Conservation (phyloP, 2,113 vertebrate genomes). For the Spea multiplicata region DNA sequence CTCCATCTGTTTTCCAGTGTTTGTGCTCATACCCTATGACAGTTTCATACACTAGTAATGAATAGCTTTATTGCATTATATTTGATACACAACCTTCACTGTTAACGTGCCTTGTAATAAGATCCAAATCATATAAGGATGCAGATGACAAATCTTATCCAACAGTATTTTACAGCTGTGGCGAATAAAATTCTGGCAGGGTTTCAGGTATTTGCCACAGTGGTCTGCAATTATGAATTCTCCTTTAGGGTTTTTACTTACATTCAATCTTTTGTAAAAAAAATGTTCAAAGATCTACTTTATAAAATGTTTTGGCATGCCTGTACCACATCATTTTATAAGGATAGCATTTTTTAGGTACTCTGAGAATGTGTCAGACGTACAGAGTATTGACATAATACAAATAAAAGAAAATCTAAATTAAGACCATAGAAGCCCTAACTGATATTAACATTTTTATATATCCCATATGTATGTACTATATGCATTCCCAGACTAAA, state of each 20-base stretch:
- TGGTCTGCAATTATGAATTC: constrained; percentile 47
- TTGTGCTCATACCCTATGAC: neutral
- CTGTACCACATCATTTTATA: constrained; percentile 27
- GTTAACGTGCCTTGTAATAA: constrained; percentile 33
- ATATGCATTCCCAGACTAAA: neutral
- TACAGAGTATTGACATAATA: constrained; percentile 32
- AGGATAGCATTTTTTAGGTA: constrained; percentile 22
- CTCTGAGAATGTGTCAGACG: constrained; percentile 37
- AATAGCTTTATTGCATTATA: constrained; percentile 24
- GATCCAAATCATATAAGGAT: constrained; percentile 45
- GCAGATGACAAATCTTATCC: constrained; percentile 45
- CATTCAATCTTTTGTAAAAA: constrained; percentile 31
- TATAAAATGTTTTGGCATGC: constrained; percentile 36
- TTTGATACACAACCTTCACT: constrained; percentile 25
- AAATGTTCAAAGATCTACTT: constrained; percentile 42
- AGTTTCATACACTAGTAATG: neutral
- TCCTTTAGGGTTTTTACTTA: constrained; percentile 41
- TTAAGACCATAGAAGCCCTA: neutral
- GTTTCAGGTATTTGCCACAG: constrained; percentile 47
- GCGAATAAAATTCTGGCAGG: constrained; percentile 38
- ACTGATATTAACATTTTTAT: constrained; percentile 7
- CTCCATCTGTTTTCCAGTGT: neutral
- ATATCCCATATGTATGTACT: neutral
- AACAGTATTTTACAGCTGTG: constrained; percentile 46
- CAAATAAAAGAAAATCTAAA: constrained; percentile 19